Base-by-base conservation (phyloP, 2,797 vertebrate genomes). In the Phaenicophaeus curvirostris region DNA sequence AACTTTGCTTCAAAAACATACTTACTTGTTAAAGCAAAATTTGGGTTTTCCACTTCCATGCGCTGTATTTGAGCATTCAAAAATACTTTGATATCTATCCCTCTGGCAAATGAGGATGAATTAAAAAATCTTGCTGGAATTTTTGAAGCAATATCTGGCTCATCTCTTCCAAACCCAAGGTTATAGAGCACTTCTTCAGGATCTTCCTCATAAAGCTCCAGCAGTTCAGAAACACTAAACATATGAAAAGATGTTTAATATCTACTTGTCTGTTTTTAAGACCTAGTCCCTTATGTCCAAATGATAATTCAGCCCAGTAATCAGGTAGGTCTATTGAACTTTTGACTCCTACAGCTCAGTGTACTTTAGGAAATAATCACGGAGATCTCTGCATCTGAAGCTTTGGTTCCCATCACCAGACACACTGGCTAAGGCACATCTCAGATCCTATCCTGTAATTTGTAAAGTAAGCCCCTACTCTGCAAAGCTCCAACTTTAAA, bases 61-160 rank as follows among this genome's bases (percentile, higher is more conserved):
- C 99, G 99, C 93, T 99, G 99, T 97, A 99, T 97, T 94, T 99
- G 99, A 57, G 99, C 99, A 97, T 97, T 99, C 94, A 99, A 97
- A 97, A 99, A 99, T 63, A 99, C 98, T 98, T 99, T 99, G 94
- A 99, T 99, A 98, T 99, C 99, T 81, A 99, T 99, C 92, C 99
- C 99, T 95, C 98, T 98, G 31, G 99, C 99, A 88, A 97, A 96
- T 3, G 99, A 99, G 0, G 97, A 94, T 33, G 96, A 96, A 97
- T 97, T 99, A 97, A 99, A 99, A 98, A 99, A 99, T 86, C 99
- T 98, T 1, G 99, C 96, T 73, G 99, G 99, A 95, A 99, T 98
- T 98, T 99, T 99, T 14, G 99, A 98, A 95, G 99, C 98, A 69
- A 99, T 98, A 98, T 99, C 99, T 18, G 99, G 99, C 97, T 99